These are phyloP conservation scores for Antheraea mylitta DNA, from an alignment of 1,140 invertebrate species.

Conservation along the genomic window DNA sequence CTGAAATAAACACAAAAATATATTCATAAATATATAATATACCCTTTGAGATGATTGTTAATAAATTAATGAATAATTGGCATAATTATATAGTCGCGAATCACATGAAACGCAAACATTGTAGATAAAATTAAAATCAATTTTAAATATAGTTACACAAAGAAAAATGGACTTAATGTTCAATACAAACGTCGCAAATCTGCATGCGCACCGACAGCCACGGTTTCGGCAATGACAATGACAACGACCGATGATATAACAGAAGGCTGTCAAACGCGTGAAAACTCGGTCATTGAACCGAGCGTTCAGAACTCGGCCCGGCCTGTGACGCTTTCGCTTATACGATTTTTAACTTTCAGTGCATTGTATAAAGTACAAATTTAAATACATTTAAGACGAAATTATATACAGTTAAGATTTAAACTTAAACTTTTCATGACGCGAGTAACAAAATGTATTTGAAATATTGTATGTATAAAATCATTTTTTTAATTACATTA, in stretches of 20 bases:
- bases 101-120: conserved; percentile 43
- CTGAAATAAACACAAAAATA: too few relatives aligned
- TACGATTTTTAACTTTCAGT: conserved; percentile 62
- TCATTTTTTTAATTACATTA: not conserved
- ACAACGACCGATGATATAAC: conserved; percentile 78
- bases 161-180: conserved; percentile 49
- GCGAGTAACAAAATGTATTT: not conserved
- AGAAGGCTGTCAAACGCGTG: conserved; percentile 78
- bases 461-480: not conserved
- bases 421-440: conserved; percentile 26
- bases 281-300: conserved; percentile 79
- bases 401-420: conserved; percentile 57
- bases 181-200: conserved; percentile 56
- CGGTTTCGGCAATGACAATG: conserved; percentile 79
- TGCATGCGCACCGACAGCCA: conserved; percentile 34
- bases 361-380: conserved; percentile 54
- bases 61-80: conserved; percentile 9
- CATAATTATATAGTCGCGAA: conserved; percentile 22
- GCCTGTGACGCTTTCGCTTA: conserved; percentile 55
- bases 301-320: conserved; percentile 45
- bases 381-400: conserved; percentile 28
- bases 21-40: not conserved
- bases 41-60: not conserved
- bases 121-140: conserved; percentile 40
- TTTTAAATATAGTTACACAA: conserved; percentile 25